These are phyloP conservation scores for Pelecanoides urinatrix DNA, from an alignment of 2,113 vertebrate genomes.

Conservation along the genomic window DNA sequence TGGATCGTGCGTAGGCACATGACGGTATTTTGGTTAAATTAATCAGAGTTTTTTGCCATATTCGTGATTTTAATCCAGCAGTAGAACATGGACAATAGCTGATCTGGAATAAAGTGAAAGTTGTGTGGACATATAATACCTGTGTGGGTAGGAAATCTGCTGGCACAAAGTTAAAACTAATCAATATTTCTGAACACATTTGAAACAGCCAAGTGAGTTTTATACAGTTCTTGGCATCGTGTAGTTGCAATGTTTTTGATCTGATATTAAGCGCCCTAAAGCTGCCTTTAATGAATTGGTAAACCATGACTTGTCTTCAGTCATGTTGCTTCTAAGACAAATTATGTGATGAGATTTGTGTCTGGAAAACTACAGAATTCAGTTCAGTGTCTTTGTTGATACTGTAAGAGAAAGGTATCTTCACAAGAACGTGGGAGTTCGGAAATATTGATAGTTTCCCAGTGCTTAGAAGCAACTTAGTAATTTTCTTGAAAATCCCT, in stretches of 20 bases:
- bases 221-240: neutral
- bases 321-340: neutral
- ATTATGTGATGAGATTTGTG: neutral
- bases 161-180: neutral
- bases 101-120: neutral
- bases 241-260: neutral
- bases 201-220: neutral
- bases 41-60: neutral
- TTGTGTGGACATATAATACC: neutral
- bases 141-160: neutral
- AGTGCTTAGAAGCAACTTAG: neutral
- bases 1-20: neutral
- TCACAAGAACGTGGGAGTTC: rapidly evolving
- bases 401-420: neutral
- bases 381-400: neutral
- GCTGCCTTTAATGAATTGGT: neutral
- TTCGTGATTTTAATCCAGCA: neutral
- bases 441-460: neutral
- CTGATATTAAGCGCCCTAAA: neutral
- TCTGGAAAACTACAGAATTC: neutral
- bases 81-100: neutral
- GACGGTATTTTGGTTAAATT: neutral
- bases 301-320: neutral
- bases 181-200: neutral
- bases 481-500: neutral